Conservation (phyloP, 1,140 invertebrate genomes). For the Drosophila bifasciata region DNA sequence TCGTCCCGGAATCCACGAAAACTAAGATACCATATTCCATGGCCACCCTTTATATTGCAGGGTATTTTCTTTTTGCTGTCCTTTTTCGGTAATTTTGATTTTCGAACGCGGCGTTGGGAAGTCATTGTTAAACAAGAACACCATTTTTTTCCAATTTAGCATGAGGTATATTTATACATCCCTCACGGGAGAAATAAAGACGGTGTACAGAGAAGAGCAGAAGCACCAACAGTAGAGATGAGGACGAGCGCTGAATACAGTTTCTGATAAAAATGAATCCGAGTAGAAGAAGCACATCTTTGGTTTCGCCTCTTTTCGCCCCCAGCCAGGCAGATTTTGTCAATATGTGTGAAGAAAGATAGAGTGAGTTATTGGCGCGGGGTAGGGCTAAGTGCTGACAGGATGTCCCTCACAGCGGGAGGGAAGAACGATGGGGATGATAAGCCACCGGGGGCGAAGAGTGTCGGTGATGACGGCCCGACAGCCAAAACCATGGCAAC, state of each 20-base stretch:
- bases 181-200: constrained; percentile 4
- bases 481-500: constrained; percentile 68
- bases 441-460: constrained; percentile 52
- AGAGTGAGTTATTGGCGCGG: neutral
- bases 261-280: constrained; percentile 57
- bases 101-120: too few species aligned
- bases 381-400: neutral
- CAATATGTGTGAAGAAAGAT: too few species aligned
- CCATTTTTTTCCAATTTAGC: constrained; percentile 75
- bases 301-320: constrained; percentile 37
- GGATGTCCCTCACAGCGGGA: too few species aligned
- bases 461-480: constrained; percentile 73
- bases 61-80: too few species aligned
- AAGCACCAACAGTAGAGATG: neutral
- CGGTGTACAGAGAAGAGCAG: neutral
- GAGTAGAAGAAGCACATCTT: constrained; percentile 26
- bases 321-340: neutral
- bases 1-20: too few species aligned
- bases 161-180: constrained; percentile 77
- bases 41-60: too few species aligned
- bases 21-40: too few species aligned
- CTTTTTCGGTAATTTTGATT: too few species aligned
- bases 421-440: constrained; percentile 32
- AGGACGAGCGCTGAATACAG: constrained; percentile 37
- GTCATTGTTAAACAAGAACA: too few species aligned